Evolutionary conservation across 2,113 vertebrate genomes (phyloP), one percentile per base, ranked within the genome.

Genomic region (Pitta sordida): DNA sequence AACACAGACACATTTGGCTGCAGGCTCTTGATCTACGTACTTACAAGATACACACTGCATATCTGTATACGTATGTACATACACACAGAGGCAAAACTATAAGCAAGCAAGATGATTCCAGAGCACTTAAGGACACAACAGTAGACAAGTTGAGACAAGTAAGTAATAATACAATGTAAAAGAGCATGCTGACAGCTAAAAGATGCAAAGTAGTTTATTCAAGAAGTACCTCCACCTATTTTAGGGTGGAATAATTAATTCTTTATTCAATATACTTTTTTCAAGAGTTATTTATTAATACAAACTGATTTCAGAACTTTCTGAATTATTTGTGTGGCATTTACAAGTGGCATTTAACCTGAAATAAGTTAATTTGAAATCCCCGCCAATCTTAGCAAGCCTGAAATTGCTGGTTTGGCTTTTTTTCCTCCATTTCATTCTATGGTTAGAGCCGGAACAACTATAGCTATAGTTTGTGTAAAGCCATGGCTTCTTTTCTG

Each of bases 131-230:
- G 96, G 95, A 96, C 75, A 88, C 80, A 87, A 73, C 32, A 67
- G 62, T 7, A 96, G 91, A 41, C 95, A 94, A 64, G 95, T 58
- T 80, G 70, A 95, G 60, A 84, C 89, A 94, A 71, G 94, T 53
- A 83, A 60, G 73, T 69, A 94, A 91, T 67, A 95, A 83, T 2
- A 53, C 41, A 71, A 62, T 87, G 76, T 77, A 79, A 62, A 77
- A 85, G 51, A 80, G 59, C 59, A 81, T 2, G 60, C 93, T 94
- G 81, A 81, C 79, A 94, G 85, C 75, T 74, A 69, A 70, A 88
- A 95, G 79, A 96, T 96, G 95, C 79, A 90, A 93, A 95, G 75
- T 22, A 88, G 82, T 59, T 94, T 90, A 87, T 96, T 90, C 90
- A 77, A 81, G 62, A 93, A 94, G 74, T 70, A 80, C 36, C 56